Conservation (phyloP, 30 jellyfish, hydroid and myxozoan species). For the Aurelia coerulea region DNA sequence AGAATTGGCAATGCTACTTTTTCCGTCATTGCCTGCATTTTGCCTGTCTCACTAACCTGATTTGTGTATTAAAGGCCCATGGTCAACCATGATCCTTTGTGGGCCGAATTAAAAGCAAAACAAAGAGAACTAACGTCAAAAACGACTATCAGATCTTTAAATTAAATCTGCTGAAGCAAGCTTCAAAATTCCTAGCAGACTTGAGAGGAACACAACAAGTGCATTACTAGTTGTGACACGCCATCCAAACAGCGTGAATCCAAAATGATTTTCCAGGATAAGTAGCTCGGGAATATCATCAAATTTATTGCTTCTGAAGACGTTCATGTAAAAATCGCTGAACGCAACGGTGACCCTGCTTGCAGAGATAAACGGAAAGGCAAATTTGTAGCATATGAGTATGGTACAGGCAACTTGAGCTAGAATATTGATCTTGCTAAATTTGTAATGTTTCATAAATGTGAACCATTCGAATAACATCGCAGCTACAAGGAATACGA, state of each 20-base stretch:
- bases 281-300: slow-evolving; percentile 60
- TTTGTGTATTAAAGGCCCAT: no score
- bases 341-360: slow-evolving; percentile 62
- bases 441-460: slow-evolving; percentile 43
- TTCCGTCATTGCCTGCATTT: no score
- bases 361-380: slow-evolving; percentile 65
- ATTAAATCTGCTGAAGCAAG: slow-evolving; percentile 13
- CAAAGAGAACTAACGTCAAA: no score
- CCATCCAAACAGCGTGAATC: slow-evolving; percentile 41
- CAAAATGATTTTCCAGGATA: slow-evolving; percentile 19
- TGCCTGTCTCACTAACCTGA: no score
- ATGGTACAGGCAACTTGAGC: slow-evolving; percentile 56
- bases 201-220: slow-evolving; percentile 37
- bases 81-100: no score
- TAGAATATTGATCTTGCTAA: slow-evolving; percentile 21
- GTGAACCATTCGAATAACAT: slow-evolving; percentile 65
- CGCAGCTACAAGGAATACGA: slow-evolving; percentile 38
- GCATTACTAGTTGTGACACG: slow-evolving; percentile 54
- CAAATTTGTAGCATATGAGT: slow-evolving; percentile 61
- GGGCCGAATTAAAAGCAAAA: no score
- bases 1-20: no score
- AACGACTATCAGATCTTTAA: no score
- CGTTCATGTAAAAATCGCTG: slow-evolving; percentile 18
- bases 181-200: slow-evolving; percentile 55
- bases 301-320: slow-evolving; percentile 42